phyloP scores from a whole-genome alignment of 2,888 invertebrate species.

The Mechanitis mazaeus region DNA sequence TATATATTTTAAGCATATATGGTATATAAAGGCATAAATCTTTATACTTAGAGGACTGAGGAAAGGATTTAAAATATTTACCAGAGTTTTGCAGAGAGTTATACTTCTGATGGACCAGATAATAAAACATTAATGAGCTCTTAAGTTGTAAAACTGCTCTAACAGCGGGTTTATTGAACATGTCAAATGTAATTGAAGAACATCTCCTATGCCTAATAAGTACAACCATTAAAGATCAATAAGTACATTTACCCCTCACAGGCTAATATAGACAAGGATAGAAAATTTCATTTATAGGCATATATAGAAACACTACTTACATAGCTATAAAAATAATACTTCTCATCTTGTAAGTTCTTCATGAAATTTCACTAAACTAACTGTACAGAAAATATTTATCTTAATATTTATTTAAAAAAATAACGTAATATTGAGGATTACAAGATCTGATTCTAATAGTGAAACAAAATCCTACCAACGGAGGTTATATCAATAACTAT shows the following conservation, averaged over 20 bases:
- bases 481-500: no score
- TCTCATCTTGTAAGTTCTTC: conserved; percentile 1
- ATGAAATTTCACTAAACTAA: background rate
- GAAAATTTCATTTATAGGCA: conserved; percentile 5
- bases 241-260: background rate
- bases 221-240: conserved; percentile 5
- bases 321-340: conserved; percentile 5
- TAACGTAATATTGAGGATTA: background rate
- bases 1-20: no score
- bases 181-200: background rate
- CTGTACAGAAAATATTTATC: conserved; percentile 2
- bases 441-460: background rate
- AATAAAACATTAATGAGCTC: no score
- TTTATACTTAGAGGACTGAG: no score
- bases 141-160: background rate
- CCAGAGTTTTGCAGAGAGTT: no score
- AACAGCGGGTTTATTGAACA: background rate
- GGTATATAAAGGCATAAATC: no score
- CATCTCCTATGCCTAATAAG: conserved; percentile 1
- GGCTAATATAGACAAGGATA: conserved; percentile 1
- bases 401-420: background rate
- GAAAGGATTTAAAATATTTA: no score
- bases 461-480: background rate
- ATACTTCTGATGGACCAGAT: no score
- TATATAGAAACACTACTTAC: conserved; percentile 4